Evolutionary conservation across 2,888 invertebrate species (phyloP).

Genomic region (Ramazzottius varieornatus): DNA sequence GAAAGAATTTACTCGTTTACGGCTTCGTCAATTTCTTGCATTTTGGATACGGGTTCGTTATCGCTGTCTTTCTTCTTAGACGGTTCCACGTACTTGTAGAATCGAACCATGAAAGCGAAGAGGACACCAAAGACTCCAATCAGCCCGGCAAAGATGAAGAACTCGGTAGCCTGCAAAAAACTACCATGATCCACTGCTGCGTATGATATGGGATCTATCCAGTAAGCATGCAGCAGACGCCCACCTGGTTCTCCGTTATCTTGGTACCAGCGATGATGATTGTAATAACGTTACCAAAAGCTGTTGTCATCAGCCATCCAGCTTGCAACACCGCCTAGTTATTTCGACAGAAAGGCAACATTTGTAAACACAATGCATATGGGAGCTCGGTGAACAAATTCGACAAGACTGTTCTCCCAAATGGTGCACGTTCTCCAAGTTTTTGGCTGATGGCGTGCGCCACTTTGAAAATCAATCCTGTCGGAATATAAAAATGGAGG

Average conservation of each 20-base stretch:
- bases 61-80: neutral
- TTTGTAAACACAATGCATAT: too few relatives aligned
- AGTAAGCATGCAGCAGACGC: too few relatives aligned
- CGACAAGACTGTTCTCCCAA: too few relatives aligned
- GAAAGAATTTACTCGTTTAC: neutral
- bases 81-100: conserved; percentile 39
- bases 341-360: too few relatives aligned
- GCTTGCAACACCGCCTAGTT: conserved; percentile 75
- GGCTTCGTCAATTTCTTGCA: neutral
- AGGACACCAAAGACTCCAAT: conserved; percentile 58
- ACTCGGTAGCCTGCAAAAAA: conserved; percentile 43
- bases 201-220: too few relatives aligned
- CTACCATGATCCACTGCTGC: neutral
- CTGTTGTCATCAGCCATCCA: conserved; percentile 67
- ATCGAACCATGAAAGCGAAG: conserved; percentile 48
- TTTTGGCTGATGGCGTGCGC: too few relatives aligned
- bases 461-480: too few relatives aligned
- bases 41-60: neutral
- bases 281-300: conserved; percentile 74
- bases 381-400: too few relatives aligned
- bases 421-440: too few relatives aligned
- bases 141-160: conserved; percentile 55
- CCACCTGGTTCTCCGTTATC: conserved; percentile 45
- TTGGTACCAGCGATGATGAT: conserved; percentile 55
- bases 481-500: too few relatives aligned